These are phyloP conservation scores for Samia ricini DNA, from an alignment of 1,140 invertebrate species.

Conservation along the genomic window DNA sequence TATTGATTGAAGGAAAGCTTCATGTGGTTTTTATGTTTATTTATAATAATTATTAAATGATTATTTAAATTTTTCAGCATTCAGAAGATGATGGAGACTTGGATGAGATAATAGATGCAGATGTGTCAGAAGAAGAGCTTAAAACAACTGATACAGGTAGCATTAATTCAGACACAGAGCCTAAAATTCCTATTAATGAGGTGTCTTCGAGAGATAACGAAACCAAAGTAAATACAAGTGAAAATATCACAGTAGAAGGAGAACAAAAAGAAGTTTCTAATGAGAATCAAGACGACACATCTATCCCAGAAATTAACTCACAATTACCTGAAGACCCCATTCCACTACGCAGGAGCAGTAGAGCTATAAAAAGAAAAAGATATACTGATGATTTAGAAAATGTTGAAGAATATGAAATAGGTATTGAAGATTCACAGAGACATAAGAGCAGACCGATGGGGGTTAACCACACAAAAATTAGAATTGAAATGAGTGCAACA, in stretches of 20 bases:
- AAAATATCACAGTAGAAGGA: constrained; percentile 35
- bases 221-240: constrained; percentile 31
- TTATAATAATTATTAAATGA: background rate
- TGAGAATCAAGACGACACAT: constrained; percentile 29
- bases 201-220: constrained; percentile 37
- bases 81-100: constrained; percentile 28
- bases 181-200: constrained; percentile 28
- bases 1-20: background rate
- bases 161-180: constrained; percentile 43
- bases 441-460: constrained; percentile 80
- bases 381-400: constrained; percentile 81
- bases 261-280: constrained; percentile 32
- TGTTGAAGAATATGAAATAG: constrained; percentile 81
- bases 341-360: constrained; percentile 80
- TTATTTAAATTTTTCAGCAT: background rate
- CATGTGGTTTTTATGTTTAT: background rate
- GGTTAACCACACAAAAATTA: constrained; percentile 85
- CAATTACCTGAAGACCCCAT: constrained; percentile 42
- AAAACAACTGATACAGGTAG: constrained; percentile 30
- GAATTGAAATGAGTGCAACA: constrained; percentile 83
- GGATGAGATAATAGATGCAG: constrained; percentile 9
- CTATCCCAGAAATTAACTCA: constrained; percentile 41
- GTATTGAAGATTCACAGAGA: constrained; percentile 80
- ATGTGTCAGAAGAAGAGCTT: constrained; percentile 15
- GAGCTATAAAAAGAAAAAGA: constrained; percentile 81